These are phyloP conservation scores for Lordiphosa collinella DNA, from an alignment of 1,140 invertebrate genomes.

Conservation along the genomic window DNA sequence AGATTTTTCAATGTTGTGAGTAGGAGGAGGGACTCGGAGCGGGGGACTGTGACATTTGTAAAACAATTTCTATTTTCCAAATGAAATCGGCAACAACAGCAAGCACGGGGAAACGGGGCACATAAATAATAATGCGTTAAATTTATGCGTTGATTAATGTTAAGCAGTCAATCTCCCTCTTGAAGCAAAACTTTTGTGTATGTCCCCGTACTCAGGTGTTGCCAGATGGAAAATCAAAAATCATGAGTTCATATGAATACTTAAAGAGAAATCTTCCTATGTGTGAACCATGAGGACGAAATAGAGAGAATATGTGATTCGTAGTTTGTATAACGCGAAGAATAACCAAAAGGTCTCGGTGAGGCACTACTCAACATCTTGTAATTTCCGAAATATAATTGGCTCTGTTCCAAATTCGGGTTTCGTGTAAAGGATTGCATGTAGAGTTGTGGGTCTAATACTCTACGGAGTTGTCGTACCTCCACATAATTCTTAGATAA, in stretches of 20 bases:
- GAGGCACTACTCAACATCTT: too few species aligned
- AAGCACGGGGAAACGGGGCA: constrained; percentile 14
- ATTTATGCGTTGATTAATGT: constrained; percentile 75
- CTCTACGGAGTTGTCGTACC: too few species aligned
- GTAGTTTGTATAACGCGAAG: too few species aligned
- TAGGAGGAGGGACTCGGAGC: neutral
- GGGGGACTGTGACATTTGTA: constrained; percentile 60
- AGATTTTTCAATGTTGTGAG: constrained; percentile 1
- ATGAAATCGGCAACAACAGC: constrained; percentile 50
- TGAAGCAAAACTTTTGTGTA: constrained; percentile 4
- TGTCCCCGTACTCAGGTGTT: constrained; percentile 50
- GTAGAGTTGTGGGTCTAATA: too few species aligned
- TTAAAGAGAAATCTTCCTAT: too few species aligned
- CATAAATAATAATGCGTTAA: constrained; percentile 78
- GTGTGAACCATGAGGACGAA: too few species aligned
- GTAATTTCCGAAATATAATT: too few species aligned
- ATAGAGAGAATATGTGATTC: too few species aligned
- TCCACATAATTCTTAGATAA: too few species aligned
- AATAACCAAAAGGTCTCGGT: too few species aligned
- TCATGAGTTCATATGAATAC: constrained; percentile 55
- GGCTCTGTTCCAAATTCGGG: too few species aligned
- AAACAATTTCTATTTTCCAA: constrained; percentile 73
- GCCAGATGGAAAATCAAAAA: constrained; percentile 18
- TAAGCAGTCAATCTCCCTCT: constrained; percentile 61
- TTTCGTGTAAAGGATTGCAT: too few species aligned